Conservation (phyloP, 2,113 vertebrate species). For the Leucoraja erinaceus region DNA sequence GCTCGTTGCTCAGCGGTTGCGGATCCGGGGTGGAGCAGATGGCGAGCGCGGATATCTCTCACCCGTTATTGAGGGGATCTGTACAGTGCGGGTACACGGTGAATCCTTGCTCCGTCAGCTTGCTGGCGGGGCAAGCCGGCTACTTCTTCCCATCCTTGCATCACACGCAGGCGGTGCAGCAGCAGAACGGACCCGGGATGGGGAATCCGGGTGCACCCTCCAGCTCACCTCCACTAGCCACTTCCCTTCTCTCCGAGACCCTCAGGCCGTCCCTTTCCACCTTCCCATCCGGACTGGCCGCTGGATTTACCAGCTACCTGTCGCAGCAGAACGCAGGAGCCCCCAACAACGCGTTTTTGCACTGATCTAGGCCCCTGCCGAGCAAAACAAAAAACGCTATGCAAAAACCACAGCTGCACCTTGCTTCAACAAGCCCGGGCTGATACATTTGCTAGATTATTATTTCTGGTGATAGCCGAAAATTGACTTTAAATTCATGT, state of each 20-base stretch:
- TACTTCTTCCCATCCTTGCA: conserved; percentile 61
- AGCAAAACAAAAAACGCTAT: conserved; percentile 10
- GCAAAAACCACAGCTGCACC: conserved; percentile 33
- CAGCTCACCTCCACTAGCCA: conserved; percentile 46
- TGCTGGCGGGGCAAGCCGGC: conserved; percentile 57
- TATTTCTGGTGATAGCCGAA: conserved; percentile 39
- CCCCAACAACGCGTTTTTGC: conserved; percentile 56
- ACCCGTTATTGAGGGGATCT: conserved; percentile 53
- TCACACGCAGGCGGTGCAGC: conserved; percentile 49
- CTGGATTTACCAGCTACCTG: conserved; percentile 55
- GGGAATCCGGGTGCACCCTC: conserved; percentile 42
- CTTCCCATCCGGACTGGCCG: conserved; percentile 53
- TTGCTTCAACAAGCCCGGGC: conserved; percentile 20
- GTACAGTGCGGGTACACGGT: conserved; percentile 54
- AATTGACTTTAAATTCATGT: conserved; percentile 37
- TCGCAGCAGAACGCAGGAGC: conserved; percentile 60
- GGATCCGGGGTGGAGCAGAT: conserved; percentile 60
- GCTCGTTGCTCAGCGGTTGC: conserved; percentile 57
- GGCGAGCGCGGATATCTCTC: conserved; percentile 55
- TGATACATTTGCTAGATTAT: conserved; percentile 41
- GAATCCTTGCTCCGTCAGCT: conserved; percentile 58
- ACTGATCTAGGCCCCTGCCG: conserved; percentile 49
- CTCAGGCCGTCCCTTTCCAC: conserved; percentile 55
- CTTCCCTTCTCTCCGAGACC: conserved; percentile 56
- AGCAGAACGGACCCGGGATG: conserved; percentile 49